Percentiles rank a stretch among this genome's conserved stretches.
These are phyloP conservation scores for Geopemphigus sp. DNA, from an alignment of 1,140 invertebrate genomes.

Conservation along the genomic window DNA sequence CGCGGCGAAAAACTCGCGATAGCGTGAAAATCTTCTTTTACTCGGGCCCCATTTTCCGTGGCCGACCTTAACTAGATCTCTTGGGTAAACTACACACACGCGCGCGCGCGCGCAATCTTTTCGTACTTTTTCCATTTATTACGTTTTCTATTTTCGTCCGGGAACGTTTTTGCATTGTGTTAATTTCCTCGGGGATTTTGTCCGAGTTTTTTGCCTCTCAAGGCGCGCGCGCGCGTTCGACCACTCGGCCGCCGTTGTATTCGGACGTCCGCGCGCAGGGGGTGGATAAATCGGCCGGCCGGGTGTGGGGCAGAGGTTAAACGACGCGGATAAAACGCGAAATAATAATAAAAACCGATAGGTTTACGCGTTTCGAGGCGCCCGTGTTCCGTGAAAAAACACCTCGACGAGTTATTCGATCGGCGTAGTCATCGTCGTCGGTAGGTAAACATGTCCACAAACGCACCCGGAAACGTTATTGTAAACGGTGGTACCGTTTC, in stretches of 20 bases:
- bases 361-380: constrained; percentile 18
- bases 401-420: too few relatives aligned
- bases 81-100: background rate
- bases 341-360: background rate
- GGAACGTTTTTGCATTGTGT: constrained; percentile 37
- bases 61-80: background rate
- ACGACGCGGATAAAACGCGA: background rate
- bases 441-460: too few relatives aligned
- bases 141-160: constrained; percentile 25
- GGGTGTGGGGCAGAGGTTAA: background rate
- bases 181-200: constrained; percentile 42
- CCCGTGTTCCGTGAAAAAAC: too few relatives aligned
- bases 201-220: constrained; percentile 25
- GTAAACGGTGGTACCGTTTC: too few relatives aligned
- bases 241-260: background rate
- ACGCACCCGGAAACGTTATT: too few relatives aligned
- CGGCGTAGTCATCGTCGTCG: too few relatives aligned
- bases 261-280: background rate
- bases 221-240: background rate
- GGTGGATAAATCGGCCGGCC: too few relatives aligned
- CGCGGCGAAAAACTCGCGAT: too few relatives aligned
- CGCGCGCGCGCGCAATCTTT: background rate
- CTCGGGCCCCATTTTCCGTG: too few relatives aligned
- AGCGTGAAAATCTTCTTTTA: too few relatives aligned
- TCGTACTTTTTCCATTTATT: constrained; percentile 30